Percentiles rank a stretch among this genome's conserved stretches.
Conservation (phyloP, 2,113 vertebrate species). For the Maccullochella peelii region DNA sequence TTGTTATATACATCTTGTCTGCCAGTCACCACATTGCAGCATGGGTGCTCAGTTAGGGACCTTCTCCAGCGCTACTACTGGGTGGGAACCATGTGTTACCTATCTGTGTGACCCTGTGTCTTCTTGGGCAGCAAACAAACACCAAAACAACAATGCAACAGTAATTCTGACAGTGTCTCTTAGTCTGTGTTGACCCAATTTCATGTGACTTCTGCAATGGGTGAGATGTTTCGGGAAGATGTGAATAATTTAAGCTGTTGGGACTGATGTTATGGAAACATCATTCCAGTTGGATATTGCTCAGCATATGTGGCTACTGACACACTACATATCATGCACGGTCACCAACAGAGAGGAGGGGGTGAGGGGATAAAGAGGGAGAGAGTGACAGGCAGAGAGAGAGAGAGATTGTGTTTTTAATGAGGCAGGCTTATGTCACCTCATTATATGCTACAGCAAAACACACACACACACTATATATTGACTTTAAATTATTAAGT, state of each 20-base stretch:
- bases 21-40: background rate
- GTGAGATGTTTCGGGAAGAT: background rate
- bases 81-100: constrained; percentile 27
- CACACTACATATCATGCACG: background rate
- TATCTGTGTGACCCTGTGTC: background rate
- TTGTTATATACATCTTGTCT: background rate
- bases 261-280: constrained; percentile 22
- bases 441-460: background rate
- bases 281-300: constrained; percentile 10
- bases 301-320: constrained; percentile 25
- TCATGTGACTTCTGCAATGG: background rate
- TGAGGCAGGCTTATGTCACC: constrained; percentile 9
- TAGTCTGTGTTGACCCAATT: constrained; percentile 47
- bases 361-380: background rate
- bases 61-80: background rate
- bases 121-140: background rate
- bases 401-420: background rate
- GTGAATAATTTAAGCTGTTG: constrained; percentile 38
- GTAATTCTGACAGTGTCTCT: background rate
- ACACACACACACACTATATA: constrained; percentile 13
- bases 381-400: background rate
- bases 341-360: constrained; percentile 27
- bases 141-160: constrained; percentile 7
- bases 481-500: constrained; percentile 10
- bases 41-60: background rate